Percentiles rank a stretch among this genome's conserved stretches.
phyloP scores from a whole-genome alignment of 2,797 vertebrate species.

The Megalops cyprinoides region DNA sequence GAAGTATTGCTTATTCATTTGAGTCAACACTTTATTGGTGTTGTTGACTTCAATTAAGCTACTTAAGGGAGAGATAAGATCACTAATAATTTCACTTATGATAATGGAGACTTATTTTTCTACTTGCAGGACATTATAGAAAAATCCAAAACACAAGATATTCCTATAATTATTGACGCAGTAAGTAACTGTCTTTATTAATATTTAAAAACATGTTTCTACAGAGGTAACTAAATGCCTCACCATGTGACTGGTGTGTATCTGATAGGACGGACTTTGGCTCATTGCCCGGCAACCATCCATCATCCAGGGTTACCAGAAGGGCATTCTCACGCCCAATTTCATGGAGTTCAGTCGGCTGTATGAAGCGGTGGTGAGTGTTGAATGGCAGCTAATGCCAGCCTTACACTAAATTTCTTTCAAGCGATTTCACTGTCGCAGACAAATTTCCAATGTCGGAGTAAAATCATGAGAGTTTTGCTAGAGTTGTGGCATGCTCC shows the following conservation, averaged over 20 bases:
- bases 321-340: slow-evolving; percentile 94
- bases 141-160: slow-evolving; percentile 84
- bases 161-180: slow-evolving; percentile 93
- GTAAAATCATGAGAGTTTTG: too few species aligned
- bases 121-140: slow-evolving; percentile 87
- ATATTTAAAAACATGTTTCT: neutral
- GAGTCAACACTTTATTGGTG: neutral
- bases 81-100: too few species aligned
- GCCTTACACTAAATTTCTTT: too few species aligned
- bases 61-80: neutral
- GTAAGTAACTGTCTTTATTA: slow-evolving; percentile 76
- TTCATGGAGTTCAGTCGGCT: slow-evolving; percentile 91
- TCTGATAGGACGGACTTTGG: slow-evolving; percentile 92
- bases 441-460: too few species aligned
- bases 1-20: neutral
- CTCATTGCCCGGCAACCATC: slow-evolving; percentile 89
- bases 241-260: slow-evolving; percentile 32
- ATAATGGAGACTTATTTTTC: neutral
- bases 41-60: neutral
- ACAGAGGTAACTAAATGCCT: neutral
- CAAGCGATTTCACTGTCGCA: too few species aligned
- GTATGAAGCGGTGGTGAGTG: slow-evolving; percentile 89
- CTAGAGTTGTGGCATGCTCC: too few species aligned
- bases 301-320: slow-evolving; percentile 89
- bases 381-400: neutral